phyloP scores from a whole-genome alignment of 2,888 invertebrate genomes.

The Trissoscelio sp. region DNA sequence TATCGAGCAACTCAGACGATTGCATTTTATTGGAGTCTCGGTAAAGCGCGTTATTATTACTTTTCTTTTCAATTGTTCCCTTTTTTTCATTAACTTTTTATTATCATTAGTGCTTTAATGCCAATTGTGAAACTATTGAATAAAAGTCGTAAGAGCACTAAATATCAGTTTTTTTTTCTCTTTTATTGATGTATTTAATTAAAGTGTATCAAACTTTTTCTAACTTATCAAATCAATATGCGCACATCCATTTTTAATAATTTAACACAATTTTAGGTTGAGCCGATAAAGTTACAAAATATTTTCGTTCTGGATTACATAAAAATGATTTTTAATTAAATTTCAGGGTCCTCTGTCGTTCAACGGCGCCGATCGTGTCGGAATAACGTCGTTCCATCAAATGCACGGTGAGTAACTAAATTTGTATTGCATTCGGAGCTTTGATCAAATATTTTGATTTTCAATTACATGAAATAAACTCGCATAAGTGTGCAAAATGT shows the following conservation, averaged over 20 bases:
- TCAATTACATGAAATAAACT: background rate
- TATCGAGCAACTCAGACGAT: conserved; percentile 88
- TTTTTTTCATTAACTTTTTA: conserved; percentile 51
- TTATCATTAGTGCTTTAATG: conserved; percentile 15
- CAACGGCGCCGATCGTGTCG: conserved; percentile 94
- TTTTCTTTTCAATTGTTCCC: conserved; percentile 10
- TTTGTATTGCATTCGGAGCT: conserved; percentile 2
- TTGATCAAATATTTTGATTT: conserved; percentile 14
- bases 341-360: conserved; percentile 95
- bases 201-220: too few species aligned
- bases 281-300: conserved; percentile 13
- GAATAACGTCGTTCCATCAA: conserved; percentile 94
- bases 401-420: conserved; percentile 88
- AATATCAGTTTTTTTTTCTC: too few species aligned
- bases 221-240: too few species aligned
- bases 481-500: background rate
- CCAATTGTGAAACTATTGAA: too few species aligned
- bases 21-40: conserved; percentile 93
- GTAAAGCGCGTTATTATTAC: conserved; percentile 85
- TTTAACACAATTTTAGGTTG: too few species aligned
- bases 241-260: too few species aligned
- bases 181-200: too few species aligned
- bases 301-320: background rate
- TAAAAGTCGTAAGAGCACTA: too few species aligned
- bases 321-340: conserved; percentile 45